Percentiles rank a stretch among this genome's conserved stretches.
These are phyloP conservation scores for Catamblyrhynchus diadema DNA, from an alignment of 2,797 vertebrate genomes.

Conservation along the genomic window DNA sequence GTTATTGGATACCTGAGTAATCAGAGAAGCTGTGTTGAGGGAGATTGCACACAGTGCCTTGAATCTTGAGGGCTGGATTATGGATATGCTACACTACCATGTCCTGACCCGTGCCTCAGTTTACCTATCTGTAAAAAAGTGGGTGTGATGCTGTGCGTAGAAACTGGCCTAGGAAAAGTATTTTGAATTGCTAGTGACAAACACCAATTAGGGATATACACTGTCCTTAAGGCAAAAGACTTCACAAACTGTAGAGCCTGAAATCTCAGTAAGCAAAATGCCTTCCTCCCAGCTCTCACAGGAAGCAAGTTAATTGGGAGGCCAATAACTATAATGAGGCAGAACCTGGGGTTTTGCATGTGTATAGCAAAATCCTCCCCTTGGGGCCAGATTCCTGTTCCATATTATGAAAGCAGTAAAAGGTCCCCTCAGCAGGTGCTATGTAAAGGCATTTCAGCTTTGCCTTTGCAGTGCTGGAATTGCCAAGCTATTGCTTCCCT, in stretches of 20 bases:
- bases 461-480: slow-evolving; percentile 42
- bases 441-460: slow-evolving; percentile 48
- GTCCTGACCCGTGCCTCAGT: not conserved
- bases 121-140: not conserved
- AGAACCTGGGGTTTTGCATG: slow-evolving; percentile 66
- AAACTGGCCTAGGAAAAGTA: not conserved
- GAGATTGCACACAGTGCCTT: not conserved
- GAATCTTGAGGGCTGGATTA: not conserved
- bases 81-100: accelerated
- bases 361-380: slow-evolving; percentile 51
- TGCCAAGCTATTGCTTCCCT: slow-evolving; percentile 53
- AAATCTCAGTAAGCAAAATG: slow-evolving; percentile 10
- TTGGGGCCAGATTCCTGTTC: slow-evolving; percentile 70
- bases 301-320: slow-evolving; percentile 66
- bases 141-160: not conserved
- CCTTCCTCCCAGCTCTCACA: slow-evolving; percentile 59
- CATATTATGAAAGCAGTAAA: slow-evolving; percentile 68
- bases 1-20: not conserved
- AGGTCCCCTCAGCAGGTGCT: slow-evolving; percentile 68
- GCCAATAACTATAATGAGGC: slow-evolving; percentile 64
- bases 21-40: not conserved
- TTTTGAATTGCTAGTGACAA: not conserved
- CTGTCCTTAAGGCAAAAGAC: not conserved
- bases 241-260: not conserved
- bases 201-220: not conserved